Percentiles rank a stretch among this genome's conserved stretches.
Evolutionary conservation across 64 coral and sea anemone genomes (phyloP).

Genomic region (Astreopora myriophthalma): DNA sequence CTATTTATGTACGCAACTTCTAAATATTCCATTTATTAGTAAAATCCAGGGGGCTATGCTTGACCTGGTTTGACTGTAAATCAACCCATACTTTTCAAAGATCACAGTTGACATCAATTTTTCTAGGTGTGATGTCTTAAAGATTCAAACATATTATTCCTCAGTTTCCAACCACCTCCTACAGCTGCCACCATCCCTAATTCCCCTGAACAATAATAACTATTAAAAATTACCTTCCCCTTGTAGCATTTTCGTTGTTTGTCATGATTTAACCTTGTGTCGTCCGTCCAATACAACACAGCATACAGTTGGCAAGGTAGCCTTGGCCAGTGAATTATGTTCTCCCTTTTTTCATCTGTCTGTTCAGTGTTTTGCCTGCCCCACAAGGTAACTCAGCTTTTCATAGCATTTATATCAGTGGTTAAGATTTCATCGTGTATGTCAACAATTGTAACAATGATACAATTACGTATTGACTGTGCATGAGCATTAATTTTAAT

Average conservation of each 20-base stretch:
- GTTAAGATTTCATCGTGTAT: neutral
- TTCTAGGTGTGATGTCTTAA: neutral
- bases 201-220: neutral
- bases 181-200: neutral
- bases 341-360: conserved; percentile 84
- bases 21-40: too few species aligned
- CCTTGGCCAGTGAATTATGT: conserved; percentile 95
- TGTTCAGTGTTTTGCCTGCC: conserved; percentile 82
- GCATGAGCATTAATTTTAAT: neutral
- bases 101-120: neutral
- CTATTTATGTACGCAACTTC: too few species aligned
- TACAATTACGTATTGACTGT: neutral
- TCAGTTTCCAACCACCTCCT: neutral
- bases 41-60: too few species aligned
- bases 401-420: conserved; percentile 58
- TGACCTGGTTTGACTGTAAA: too few species aligned
- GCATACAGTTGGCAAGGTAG: conserved; percentile 97
- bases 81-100: neutral
- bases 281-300: conserved; percentile 96
- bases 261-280: conserved; percentile 67
- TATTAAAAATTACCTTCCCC: neutral
- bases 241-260: conserved; percentile 38
- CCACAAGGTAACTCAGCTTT: conserved; percentile 88
- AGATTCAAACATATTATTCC: neutral
- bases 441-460: neutral